A percentile compares a stretch with the other conserved stretches of the same genome.
Conservation (phyloP, 1,140 invertebrate genomes). For the Melitaea cinxia region DNA sequence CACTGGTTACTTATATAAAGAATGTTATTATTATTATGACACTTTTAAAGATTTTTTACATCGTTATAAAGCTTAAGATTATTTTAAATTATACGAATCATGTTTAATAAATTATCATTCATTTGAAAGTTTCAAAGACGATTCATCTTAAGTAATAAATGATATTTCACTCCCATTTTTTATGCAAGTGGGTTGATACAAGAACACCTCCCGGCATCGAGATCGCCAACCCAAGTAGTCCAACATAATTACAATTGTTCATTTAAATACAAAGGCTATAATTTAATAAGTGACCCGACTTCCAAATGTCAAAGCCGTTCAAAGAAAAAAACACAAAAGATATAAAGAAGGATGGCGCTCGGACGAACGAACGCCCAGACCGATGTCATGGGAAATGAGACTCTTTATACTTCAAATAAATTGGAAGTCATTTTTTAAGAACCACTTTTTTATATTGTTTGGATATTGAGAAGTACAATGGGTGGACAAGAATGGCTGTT, state of each 20-base stretch:
- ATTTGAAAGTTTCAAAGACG: not conserved
- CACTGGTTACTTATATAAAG: too few relatives aligned
- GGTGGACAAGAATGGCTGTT: slow-evolving; percentile 76
- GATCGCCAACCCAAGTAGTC: slow-evolving; percentile 21
- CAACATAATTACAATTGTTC: slow-evolving; percentile 71
- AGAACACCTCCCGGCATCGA: slow-evolving; percentile 23
- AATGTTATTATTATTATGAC: too few relatives aligned
- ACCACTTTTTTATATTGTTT: slow-evolving; percentile 64
- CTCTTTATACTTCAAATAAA: slow-evolving; percentile 78
- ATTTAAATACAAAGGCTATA: slow-evolving; percentile 81
- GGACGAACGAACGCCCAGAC: slow-evolving; percentile 60
- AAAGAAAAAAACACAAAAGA: slow-evolving; percentile 69
- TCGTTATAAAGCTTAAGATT: too few relatives aligned
- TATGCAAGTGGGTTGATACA: slow-evolving; percentile 10
- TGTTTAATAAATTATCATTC: not conserved
- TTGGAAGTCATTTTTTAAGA: slow-evolving; percentile 78
- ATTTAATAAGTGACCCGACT: slow-evolving; percentile 79
- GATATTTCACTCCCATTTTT: not conserved
- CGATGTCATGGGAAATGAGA: slow-evolving; percentile 73
- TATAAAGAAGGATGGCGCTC: slow-evolving; percentile 71
- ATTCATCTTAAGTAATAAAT: not conserved
- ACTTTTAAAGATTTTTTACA: too few relatives aligned
- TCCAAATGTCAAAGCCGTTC: slow-evolving; percentile 74
- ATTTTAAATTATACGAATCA: not conserved
- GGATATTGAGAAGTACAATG: slow-evolving; percentile 74